These are phyloP conservation scores for Rhagologus leucostigma DNA, from an alignment of 2,113 vertebrate species.

Conservation along the genomic window DNA sequence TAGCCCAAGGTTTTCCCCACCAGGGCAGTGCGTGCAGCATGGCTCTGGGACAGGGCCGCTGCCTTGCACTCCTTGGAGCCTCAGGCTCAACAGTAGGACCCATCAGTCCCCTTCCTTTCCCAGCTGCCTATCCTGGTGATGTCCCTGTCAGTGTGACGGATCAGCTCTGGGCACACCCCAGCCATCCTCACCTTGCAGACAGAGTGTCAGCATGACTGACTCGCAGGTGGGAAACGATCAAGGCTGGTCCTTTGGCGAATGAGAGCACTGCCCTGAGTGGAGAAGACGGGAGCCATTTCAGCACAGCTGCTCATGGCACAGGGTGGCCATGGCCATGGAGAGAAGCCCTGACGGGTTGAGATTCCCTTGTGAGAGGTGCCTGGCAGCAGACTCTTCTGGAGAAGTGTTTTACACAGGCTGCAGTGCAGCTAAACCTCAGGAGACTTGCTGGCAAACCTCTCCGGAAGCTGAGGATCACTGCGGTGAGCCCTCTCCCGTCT, in stretches of 20 bases:
- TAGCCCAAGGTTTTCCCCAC: neutral
- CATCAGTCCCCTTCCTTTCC: neutral
- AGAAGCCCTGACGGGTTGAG: neutral
- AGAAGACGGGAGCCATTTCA: neutral
- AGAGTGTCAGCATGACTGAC: neutral
- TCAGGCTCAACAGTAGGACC: neutral
- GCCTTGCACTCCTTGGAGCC: neutral
- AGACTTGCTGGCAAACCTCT: neutral
- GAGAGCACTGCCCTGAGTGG: neutral
- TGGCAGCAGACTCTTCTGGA: neutral
- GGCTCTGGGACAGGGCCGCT: neutral
- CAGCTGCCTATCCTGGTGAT: neutral
- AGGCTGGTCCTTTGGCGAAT: neutral
- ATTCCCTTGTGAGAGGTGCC: neutral
- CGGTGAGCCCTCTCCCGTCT: neutral
- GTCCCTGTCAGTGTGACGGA: accelerated
- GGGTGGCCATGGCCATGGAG: neutral
- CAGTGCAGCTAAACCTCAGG: neutral
- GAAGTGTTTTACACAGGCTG: neutral
- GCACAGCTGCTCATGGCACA: neutral
- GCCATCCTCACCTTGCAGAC: neutral
- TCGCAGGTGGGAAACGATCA: neutral
- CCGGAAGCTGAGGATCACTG: neutral
- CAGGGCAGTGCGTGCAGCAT: neutral
- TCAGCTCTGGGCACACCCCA: neutral